A percentile compares a stretch with the other conserved stretches of the same genome.
Conservation (phyloP, 2,113 vertebrate species). For the Phyllopteryx taeniolatus region DNA sequence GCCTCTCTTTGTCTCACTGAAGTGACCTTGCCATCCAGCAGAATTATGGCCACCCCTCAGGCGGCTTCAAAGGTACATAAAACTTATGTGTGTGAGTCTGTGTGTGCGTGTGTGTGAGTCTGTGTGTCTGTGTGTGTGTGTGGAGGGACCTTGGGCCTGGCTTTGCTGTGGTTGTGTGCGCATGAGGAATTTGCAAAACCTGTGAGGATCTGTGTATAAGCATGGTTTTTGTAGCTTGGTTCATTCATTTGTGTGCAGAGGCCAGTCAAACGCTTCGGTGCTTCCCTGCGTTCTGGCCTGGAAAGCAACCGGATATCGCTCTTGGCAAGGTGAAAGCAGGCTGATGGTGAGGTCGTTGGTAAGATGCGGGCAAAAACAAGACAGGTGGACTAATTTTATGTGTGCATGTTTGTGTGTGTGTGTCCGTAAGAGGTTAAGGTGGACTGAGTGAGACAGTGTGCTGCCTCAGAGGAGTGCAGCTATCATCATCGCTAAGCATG, state of each 20-base stretch:
- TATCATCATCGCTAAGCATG: conserved; percentile 54
- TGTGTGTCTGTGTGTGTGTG: background rate
- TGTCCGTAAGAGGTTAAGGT: conserved; percentile 55
- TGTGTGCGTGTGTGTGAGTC: conserved; percentile 3
- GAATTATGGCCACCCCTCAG: conserved; percentile 49
- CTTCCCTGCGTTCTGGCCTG: conserved; percentile 15
- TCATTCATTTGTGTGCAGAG: conserved; percentile 40
- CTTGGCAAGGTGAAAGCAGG: conserved; percentile 63
- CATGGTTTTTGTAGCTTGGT: conserved; percentile 6
- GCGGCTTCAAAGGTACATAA: conserved; percentile 62
- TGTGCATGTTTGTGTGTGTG: conserved; percentile 9
- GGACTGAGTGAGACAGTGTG: conserved; percentile 51
- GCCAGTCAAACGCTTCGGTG: conserved; percentile 24
- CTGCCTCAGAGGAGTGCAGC: conserved; percentile 63
- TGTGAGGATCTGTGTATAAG: conserved; percentile 32
- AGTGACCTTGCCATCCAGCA: conserved; percentile 60
- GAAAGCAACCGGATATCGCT: conserved; percentile 32
- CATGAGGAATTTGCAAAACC: conserved; percentile 5
- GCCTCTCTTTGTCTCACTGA: conserved; percentile 6
- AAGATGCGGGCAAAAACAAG: conserved; percentile 35
- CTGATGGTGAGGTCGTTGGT: conserved; percentile 39
- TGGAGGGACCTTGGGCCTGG: conserved; percentile 13
- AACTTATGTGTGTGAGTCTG: conserved; percentile 34
- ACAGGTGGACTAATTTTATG: conserved; percentile 42
- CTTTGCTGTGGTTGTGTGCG: conserved; percentile 1